Evolutionary conservation across 1,140 invertebrate species (phyloP).

Genomic region (Camponotus vicinus): DNA sequence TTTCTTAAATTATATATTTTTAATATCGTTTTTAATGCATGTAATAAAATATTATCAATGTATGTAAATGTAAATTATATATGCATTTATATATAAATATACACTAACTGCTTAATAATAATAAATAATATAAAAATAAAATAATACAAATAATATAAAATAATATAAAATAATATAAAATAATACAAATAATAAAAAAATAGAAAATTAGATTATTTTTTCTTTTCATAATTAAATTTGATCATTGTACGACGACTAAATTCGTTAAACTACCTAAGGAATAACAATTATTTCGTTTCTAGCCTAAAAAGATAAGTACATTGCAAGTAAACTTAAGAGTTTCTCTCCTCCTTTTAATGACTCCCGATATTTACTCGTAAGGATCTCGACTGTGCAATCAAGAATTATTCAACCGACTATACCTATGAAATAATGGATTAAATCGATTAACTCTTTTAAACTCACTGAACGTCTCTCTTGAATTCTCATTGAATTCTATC

Average conservation of each 20-base stretch:
- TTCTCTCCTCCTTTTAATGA: slow-evolving; percentile 34
- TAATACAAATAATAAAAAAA: no score
- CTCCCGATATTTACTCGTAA: slow-evolving; percentile 36
- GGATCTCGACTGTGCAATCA: slow-evolving; percentile 14
- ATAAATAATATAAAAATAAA: not conserved
- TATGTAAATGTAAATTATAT: no score
- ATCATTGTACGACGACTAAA: not conserved
- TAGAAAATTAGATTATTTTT: not conserved
- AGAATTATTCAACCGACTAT: slow-evolving; percentile 7
- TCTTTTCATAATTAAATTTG: not conserved
- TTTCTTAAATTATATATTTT: slow-evolving; percentile 11
- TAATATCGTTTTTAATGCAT: not conserved
- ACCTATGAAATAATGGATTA: slow-evolving; percentile 44
- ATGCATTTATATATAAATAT: not conserved
- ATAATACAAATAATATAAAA: not conserved
- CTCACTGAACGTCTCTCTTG: not conserved
- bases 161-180: no score
- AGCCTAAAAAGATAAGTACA: not conserved
- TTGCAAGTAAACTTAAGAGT: slow-evolving; percentile 22
- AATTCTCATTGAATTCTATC: no score
- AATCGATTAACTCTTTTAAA: slow-evolving; percentile 40
- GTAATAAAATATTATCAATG: not conserved
- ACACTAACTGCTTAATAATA: not conserved
- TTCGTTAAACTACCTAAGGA: not conserved
- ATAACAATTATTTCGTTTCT: not conserved